These are phyloP conservation scores for Podocnemis expansa DNA, from an alignment of 2,113 vertebrate species.

Conservation along the genomic window DNA sequence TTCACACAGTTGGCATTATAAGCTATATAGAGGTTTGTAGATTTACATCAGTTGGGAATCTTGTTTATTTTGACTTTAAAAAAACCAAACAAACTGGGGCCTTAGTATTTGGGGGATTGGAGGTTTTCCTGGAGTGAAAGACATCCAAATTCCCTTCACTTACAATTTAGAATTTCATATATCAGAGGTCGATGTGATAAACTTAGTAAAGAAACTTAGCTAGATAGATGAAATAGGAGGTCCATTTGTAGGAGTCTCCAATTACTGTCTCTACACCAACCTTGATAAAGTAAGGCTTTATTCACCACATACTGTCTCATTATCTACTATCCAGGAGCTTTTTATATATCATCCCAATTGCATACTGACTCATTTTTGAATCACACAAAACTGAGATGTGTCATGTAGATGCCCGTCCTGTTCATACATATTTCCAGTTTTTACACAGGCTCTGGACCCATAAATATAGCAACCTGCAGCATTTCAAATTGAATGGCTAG, in stretches of 20 bases:
- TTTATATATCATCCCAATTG: neutral
- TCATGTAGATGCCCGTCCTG: neutral
- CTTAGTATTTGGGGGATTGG: neutral
- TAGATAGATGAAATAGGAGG: neutral
- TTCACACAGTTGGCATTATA: neutral
- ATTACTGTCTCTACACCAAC: conserved; percentile 10
- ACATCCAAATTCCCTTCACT: neutral
- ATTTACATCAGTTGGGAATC: neutral
- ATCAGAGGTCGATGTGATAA: conserved; percentile 15
- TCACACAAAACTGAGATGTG: neutral
- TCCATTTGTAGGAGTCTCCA: neutral
- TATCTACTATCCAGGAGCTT: neutral
- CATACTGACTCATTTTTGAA: neutral
- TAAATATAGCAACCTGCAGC: neutral
- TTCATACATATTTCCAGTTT: neutral
- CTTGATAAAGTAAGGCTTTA: neutral
- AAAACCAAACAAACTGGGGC: no score
- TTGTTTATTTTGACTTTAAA: neutral
- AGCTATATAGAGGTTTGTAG: neutral
- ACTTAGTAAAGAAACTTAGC: neutral
- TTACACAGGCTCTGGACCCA: neutral
- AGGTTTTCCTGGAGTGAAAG: neutral
- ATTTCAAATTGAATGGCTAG: neutral
- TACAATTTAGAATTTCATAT: neutral
- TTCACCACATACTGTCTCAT: neutral